These are phyloP conservation scores for Xestia xanthographa DNA, from an alignment of 2,888 invertebrate species.

Conservation along the genomic window DNA sequence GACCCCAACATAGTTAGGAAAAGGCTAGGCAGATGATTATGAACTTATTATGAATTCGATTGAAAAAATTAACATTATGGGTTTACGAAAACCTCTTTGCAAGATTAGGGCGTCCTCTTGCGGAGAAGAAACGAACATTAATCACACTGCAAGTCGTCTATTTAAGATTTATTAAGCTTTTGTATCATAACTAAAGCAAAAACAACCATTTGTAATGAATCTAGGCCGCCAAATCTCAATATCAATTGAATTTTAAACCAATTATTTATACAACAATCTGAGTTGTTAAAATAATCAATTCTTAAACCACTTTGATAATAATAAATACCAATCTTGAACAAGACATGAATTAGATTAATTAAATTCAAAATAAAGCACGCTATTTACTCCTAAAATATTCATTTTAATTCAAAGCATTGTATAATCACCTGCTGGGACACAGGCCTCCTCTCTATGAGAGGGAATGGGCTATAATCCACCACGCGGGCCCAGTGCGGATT, in stretches of 20 bases:
- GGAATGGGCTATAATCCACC: too few species aligned
- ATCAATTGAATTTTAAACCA: conserved; percentile 27
- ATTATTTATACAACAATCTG: conserved; percentile 15
- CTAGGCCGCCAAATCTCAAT: conserved; percentile 33
- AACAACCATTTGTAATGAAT: conserved; percentile 15
- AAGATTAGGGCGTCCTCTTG: too few species aligned
- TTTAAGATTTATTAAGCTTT: background rate
- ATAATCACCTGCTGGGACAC: too few species aligned
- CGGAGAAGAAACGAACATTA: too few species aligned
- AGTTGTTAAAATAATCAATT: conserved; percentile 37
- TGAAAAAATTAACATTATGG: too few species aligned
- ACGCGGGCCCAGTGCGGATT: too few species aligned
- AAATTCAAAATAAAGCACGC: conserved; percentile 9
- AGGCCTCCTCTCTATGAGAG: too few species aligned
- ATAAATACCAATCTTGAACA: background rate
- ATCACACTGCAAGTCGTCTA: background rate
- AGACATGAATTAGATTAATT: conserved; percentile 22
- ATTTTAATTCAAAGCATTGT: too few species aligned
- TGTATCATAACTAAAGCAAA: background rate
- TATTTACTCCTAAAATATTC: background rate
- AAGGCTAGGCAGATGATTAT: too few species aligned
- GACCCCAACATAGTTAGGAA: too few species aligned
- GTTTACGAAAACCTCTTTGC: too few species aligned
- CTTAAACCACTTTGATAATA: conserved; percentile 13
- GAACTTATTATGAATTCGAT: too few species aligned